phyloP scores from a whole-genome alignment of 1,140 invertebrate species.

The Halyomorpha halys region DNA sequence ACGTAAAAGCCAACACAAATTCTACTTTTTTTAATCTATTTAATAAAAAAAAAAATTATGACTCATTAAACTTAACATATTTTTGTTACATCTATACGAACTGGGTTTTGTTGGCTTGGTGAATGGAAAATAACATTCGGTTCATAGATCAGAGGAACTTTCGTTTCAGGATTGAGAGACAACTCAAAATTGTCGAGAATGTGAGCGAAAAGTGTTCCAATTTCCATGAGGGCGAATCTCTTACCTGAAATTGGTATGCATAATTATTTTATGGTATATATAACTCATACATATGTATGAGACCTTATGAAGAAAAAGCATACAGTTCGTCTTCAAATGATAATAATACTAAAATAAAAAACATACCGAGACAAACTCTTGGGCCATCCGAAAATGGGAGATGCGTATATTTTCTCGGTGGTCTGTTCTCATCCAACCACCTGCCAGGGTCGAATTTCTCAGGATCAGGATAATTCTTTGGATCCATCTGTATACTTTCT shows the following conservation, averaged over 20 bases:
- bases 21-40: too few relatives aligned
- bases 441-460: constrained; percentile 37
- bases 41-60: too few relatives aligned
- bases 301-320: too few relatives aligned
- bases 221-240: neutral
- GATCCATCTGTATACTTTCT: constrained; percentile 38
- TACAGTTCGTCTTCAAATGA: too few relatives aligned
- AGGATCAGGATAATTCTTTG: constrained; percentile 35
- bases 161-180: neutral
- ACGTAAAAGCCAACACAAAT: too few relatives aligned
- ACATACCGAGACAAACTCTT: constrained; percentile 45
- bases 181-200: neutral
- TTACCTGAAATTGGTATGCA: neutral
- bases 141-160: neutral
- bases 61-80: too few relatives aligned
- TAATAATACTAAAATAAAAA: too few relatives aligned
- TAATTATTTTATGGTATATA: too few relatives aligned
- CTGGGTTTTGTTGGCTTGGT: neutral
- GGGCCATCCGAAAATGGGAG: constrained; percentile 50
- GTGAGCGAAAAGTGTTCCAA: neutral
- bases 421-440: constrained; percentile 33
- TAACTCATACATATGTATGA: too few relatives aligned
- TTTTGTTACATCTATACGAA: too few relatives aligned
- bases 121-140: neutral
- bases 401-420: constrained; percentile 32